These are phyloP conservation scores for Protomyctophum bolini DNA, from an alignment of 2,113 vertebrate genomes.

Conservation along the genomic window DNA sequence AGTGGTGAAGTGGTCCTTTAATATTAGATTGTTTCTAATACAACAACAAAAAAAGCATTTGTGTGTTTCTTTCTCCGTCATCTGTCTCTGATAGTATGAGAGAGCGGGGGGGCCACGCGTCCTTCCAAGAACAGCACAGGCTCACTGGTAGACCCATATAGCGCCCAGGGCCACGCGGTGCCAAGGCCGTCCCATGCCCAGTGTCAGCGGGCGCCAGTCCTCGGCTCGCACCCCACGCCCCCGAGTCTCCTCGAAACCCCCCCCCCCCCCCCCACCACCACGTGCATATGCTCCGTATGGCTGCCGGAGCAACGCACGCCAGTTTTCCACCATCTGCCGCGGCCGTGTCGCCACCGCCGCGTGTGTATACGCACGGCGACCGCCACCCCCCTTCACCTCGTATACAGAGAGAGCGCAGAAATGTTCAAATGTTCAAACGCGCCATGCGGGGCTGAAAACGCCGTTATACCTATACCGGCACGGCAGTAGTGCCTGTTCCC, in stretches of 20 bases:
- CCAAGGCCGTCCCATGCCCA: slow-evolving; percentile 65
- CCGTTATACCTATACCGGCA: slow-evolving; percentile 9
- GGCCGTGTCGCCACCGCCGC: slow-evolving; percentile 45
- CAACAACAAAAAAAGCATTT: too few species aligned
- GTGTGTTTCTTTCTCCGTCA: too few species aligned
- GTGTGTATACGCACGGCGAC: slow-evolving; percentile 61
- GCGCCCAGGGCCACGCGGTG: slow-evolving; percentile 49
- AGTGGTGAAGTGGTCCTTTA: too few species aligned
- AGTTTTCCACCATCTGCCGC: slow-evolving; percentile 81
- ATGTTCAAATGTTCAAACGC: slow-evolving; percentile 55
- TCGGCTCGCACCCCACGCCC: slow-evolving; percentile 63
- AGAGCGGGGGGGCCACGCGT: not conserved
- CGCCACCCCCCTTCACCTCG: slow-evolving; percentile 63
- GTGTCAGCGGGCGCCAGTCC: slow-evolving; percentile 65
- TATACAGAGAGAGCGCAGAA: slow-evolving; percentile 38
- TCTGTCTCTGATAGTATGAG: too few species aligned
- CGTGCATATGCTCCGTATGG: slow-evolving; percentile 80
- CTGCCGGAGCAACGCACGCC: slow-evolving; percentile 60
- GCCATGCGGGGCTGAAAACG: slow-evolving; percentile 28
- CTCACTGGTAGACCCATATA: slow-evolving; percentile 30
- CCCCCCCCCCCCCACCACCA: too few species aligned
- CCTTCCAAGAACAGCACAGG: slow-evolving; percentile 14
- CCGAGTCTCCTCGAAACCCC: slow-evolving; percentile 73
- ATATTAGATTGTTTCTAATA: too few species aligned
- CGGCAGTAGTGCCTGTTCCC: too few species aligned